These are phyloP conservation scores for Tridacna crocea DNA, from an alignment of 2,888 invertebrate species.

Conservation along the genomic window DNA sequence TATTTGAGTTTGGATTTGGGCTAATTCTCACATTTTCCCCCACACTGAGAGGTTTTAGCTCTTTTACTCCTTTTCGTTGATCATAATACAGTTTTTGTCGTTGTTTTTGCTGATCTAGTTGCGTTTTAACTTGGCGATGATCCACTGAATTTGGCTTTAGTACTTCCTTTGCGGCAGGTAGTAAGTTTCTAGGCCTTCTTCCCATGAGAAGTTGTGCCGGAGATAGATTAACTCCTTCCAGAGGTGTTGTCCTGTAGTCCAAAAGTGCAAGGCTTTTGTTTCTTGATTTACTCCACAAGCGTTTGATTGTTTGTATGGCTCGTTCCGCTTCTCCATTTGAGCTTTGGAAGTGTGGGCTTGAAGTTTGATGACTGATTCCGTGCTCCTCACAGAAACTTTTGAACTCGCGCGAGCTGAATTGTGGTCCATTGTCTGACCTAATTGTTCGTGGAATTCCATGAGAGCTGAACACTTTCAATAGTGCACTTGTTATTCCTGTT, in stretches of 20 bases:
- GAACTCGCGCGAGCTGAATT: constrained; percentile 55
- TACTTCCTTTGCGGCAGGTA: constrained; percentile 48
- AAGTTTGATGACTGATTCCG: constrained; percentile 59
- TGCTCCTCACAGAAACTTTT: constrained; percentile 49
- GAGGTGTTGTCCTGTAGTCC: constrained; percentile 60
- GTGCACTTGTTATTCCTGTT: constrained; percentile 26
- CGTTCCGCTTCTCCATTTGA: constrained; percentile 67
- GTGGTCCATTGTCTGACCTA: constrained; percentile 58
- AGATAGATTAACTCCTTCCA: constrained; percentile 47
- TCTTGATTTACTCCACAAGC: constrained; percentile 53
- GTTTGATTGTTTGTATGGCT: constrained; percentile 65
- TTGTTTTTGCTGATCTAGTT: constrained; percentile 30
- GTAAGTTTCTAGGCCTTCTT: constrained; percentile 54
- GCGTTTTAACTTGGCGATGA: constrained; percentile 18
- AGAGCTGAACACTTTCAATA: constrained; percentile 43
- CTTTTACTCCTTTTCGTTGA: constrained; percentile 11
- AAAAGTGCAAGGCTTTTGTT: constrained; percentile 56
- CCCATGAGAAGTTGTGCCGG: constrained; percentile 61
- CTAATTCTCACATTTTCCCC: constrained; percentile 13
- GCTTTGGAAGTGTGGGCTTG: constrained; percentile 62
- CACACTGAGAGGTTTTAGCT: constrained; percentile 4
- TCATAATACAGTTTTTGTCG: constrained; percentile 36
- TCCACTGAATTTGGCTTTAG: constrained; percentile 35
- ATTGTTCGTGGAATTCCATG: constrained; percentile 53
- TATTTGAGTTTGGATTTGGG: background rate